Percentiles rank a stretch among this genome's conserved stretches.
phyloP scores from a whole-genome alignment of 2,797 vertebrate genomes.

The Peromyscus melanophrys region DNA sequence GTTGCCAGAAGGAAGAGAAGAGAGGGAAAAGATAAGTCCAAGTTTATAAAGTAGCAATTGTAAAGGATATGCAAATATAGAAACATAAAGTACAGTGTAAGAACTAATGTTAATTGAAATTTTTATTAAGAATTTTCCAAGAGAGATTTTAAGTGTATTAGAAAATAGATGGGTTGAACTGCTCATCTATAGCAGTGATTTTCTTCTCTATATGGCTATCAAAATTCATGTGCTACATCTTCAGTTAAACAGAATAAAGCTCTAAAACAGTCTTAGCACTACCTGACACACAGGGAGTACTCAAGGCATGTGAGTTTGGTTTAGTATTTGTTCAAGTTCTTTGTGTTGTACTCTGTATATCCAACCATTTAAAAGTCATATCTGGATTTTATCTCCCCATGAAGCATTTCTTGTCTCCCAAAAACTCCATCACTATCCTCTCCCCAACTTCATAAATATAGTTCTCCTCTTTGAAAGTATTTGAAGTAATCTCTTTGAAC shows the following conservation, averaged over 20 bases:
- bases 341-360: not conserved
- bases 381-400: not conserved
- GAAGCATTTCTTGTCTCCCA: not conserved
- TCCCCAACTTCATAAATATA: not conserved
- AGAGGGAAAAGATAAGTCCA: not conserved
- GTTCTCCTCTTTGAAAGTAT: not conserved
- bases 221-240: not conserved
- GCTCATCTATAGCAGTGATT: not conserved
- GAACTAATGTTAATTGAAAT: not conserved
- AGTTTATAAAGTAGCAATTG: not conserved
- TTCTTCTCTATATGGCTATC: not conserved
- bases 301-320: not conserved
- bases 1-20: not conserved
- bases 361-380: not conserved
- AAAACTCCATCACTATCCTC: not conserved
- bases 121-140: not conserved
- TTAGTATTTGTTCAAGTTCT: constrained; percentile 13
- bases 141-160: not conserved
- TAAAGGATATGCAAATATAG: not conserved
- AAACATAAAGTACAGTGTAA: not conserved
- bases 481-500: constrained; percentile 4
- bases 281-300: not conserved
- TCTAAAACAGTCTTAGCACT: not conserved
- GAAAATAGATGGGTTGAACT: not conserved
- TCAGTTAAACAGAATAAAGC: not conserved